phyloP scores from a whole-genome alignment of 2,113 vertebrate species.

The Scalopus aquaticus region DNA sequence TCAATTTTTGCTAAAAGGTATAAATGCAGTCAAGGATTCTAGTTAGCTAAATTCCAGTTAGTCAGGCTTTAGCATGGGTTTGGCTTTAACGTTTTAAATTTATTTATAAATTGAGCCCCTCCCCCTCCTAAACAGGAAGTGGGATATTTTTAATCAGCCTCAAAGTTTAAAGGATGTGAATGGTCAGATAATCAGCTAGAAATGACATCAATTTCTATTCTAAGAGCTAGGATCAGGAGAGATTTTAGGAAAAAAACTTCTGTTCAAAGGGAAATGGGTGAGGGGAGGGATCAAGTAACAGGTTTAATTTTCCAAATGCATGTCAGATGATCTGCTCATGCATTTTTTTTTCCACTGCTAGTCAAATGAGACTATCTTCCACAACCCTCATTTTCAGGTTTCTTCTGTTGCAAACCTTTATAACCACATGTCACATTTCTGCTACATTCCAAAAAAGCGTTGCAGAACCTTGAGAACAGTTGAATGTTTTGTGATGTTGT shows the following conservation, averaged over 20 bases:
- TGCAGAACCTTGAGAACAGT: constrained; percentile 81
- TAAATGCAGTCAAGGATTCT: neutral
- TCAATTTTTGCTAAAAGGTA: constrained; percentile 9
- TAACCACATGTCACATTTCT: constrained; percentile 83
- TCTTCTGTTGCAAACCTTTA: constrained; percentile 62
- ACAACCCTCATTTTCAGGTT: constrained; percentile 66
- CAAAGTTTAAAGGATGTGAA: constrained; percentile 66
- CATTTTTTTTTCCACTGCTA: constrained; percentile 60
- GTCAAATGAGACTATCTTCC: constrained; percentile 76
- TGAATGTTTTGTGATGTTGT: constrained; percentile 84
- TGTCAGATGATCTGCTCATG: constrained; percentile 60
- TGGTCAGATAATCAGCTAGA: constrained; percentile 54
- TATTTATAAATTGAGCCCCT: constrained; percentile 72
- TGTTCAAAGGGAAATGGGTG: neutral
- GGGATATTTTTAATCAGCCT: constrained; percentile 78
- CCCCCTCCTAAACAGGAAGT: constrained; percentile 78
- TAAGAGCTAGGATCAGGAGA: constrained; percentile 70
- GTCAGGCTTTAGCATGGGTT: constrained; percentile 72
- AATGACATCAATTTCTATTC: constrained; percentile 62
- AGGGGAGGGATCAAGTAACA: neutral
- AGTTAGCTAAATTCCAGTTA: constrained; percentile 76
- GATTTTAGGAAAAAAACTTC: constrained; percentile 65
- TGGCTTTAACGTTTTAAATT: constrained; percentile 28
- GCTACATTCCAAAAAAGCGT: constrained; percentile 86
- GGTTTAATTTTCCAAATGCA: constrained; percentile 70